These are phyloP conservation scores for Pachycephala philippinensis DNA, from an alignment of 2,113 vertebrate genomes.

Conservation along the genomic window DNA sequence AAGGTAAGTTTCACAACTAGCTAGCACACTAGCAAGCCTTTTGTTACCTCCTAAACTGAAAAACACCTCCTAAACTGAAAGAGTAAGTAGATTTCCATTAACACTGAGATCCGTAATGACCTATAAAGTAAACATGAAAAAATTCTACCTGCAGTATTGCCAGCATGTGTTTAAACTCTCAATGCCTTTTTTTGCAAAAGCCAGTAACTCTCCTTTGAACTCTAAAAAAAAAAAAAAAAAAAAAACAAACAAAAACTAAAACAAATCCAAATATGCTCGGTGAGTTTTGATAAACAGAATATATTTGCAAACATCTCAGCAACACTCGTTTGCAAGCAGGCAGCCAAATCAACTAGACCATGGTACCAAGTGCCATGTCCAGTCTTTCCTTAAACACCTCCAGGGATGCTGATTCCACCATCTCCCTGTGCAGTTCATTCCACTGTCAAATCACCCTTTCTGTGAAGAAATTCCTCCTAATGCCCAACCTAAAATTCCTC, in stretches of 20 bases:
- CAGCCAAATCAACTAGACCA: background rate
- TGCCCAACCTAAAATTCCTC: background rate
- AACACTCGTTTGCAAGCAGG: accelerated
- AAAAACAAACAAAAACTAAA: background rate
- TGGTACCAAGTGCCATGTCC: background rate
- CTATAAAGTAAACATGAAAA: background rate
- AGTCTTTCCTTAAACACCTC: background rate
- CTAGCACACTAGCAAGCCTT: background rate
- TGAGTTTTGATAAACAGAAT: background rate
- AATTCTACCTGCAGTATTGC: background rate
- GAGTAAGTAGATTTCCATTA: background rate
- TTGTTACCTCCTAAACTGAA: background rate
- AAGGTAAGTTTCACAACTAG: background rate
- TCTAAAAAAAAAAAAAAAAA: background rate
- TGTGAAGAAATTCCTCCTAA: background rate
- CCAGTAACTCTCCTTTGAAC: background rate
- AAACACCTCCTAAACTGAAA: background rate
- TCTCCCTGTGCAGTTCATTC: background rate
- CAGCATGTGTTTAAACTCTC: background rate
- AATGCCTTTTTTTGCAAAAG: background rate
- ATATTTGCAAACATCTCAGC: background rate
- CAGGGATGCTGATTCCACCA: background rate
- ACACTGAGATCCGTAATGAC: background rate
- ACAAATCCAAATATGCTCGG: accelerated
- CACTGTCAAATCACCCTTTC: background rate